These are phyloP conservation scores for Mohoua ochrocephala DNA, from an alignment of 2,113 vertebrate species.

Conservation along the genomic window DNA sequence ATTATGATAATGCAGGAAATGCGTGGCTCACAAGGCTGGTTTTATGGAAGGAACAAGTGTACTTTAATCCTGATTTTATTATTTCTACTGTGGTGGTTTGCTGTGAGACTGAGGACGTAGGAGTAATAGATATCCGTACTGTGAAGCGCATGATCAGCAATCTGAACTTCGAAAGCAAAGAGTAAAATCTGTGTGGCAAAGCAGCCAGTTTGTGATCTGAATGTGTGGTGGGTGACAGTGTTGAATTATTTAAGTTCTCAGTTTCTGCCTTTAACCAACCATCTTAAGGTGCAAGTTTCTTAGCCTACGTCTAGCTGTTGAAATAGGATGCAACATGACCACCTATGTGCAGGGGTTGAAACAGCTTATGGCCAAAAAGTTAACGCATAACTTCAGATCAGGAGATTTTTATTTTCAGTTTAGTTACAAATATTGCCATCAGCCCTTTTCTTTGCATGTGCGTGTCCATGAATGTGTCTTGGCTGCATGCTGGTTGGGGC, in stretches of 20 bases:
- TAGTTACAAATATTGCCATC: conserved; percentile 6
- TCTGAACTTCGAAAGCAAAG: conserved; percentile 26
- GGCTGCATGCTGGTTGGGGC: background rate
- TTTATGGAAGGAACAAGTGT: conserved; percentile 44
- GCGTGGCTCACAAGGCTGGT: background rate
- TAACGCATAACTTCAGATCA: background rate
- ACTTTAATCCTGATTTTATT: conserved; percentile 61
- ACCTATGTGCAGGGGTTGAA: background rate
- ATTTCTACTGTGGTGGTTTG: conserved; percentile 3
- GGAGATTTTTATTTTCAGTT: background rate
- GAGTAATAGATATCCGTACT: background rate
- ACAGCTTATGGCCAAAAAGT: background rate
- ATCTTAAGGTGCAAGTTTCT: background rate
- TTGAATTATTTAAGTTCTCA: background rate
- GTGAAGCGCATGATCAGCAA: background rate
- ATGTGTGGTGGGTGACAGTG: background rate
- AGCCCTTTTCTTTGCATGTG: background rate
- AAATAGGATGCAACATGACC: background rate
- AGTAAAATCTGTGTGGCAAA: background rate
- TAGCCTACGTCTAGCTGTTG: background rate
- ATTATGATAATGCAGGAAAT: background rate
- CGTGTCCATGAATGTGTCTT: background rate
- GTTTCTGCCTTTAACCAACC: background rate
- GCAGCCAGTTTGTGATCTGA: background rate
- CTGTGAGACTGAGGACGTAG: background rate